Evolutionary conservation across 2,888 invertebrate genomes (phyloP).

Genomic region (Dicycla oo): DNA sequence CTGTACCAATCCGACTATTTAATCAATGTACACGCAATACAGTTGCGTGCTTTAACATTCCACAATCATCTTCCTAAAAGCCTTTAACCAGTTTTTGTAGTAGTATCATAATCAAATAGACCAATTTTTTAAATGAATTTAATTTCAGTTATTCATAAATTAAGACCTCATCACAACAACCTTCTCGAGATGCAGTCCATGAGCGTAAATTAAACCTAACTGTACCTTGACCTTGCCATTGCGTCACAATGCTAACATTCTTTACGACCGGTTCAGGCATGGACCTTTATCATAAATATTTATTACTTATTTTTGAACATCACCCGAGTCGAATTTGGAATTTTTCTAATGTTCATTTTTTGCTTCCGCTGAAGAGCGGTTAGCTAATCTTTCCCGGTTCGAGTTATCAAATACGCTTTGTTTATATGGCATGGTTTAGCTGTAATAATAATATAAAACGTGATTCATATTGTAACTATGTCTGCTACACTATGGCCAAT

Average conservation of each 20-base stretch:
- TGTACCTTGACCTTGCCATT: conserved; percentile 45
- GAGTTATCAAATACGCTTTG: conserved; percentile 7
- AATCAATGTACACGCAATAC: conserved; percentile 42
- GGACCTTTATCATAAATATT: conserved; percentile 51
- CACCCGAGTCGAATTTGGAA: conserved; percentile 19
- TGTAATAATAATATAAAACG: conserved; percentile 17
- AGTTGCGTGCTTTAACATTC: conserved; percentile 32
- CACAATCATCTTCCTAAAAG: conserved; percentile 9
- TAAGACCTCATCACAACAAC: conserved; percentile 16
- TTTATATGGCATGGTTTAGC: conserved; percentile 1
- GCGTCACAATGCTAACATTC: conserved; percentile 56
- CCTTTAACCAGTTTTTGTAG: conserved; percentile 19
- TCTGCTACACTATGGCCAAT: conserved; percentile 6
- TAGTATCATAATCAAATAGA: not conserved
- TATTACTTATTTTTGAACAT: conserved; percentile 49
- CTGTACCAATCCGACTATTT: conserved; percentile 24
- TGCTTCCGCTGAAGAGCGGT: conserved; percentile 20
- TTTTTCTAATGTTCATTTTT: conserved; percentile 11
- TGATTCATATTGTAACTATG: conserved; percentile 36
- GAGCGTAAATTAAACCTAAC: conserved; percentile 46
- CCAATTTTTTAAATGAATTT: too few species aligned
- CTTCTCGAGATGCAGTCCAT: conserved; percentile 38
- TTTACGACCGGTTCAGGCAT: conserved; percentile 48
- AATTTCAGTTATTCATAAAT: conserved; percentile 3
- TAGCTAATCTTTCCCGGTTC: conserved; percentile 35